Conservation (phyloP, 2,888 invertebrate genomes). For the Desoria tigrina region DNA sequence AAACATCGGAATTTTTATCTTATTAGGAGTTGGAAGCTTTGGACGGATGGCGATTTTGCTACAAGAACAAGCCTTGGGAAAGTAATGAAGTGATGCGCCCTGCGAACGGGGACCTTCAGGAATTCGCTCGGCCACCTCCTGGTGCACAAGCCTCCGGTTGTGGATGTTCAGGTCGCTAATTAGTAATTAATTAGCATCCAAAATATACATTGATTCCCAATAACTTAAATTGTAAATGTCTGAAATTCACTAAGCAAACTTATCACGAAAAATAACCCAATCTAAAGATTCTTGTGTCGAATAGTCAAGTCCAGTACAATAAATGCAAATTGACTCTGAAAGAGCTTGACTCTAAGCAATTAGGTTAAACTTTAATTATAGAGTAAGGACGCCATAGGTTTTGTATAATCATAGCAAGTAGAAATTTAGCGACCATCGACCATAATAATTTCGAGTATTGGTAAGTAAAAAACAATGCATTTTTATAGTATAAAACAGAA, state of each 20-base stretch:
- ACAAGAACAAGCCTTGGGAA: conserved; percentile 52
- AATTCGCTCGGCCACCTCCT: conserved; percentile 41
- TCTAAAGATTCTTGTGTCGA: too few relatives aligned
- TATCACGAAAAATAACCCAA: neutral
- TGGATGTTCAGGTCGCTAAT: conserved; percentile 40
- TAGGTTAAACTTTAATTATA: too few relatives aligned
- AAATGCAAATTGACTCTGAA: too few relatives aligned
- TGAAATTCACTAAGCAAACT: neutral
- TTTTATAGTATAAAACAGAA: too few relatives aligned
- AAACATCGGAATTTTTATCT: neutral
- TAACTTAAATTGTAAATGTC: neutral
- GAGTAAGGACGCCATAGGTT: conserved; percentile 50
- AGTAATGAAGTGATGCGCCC: conserved; percentile 45
- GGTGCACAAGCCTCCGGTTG: conserved; percentile 27
- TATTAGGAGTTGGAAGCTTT: conserved; percentile 50
- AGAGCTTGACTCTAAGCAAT: too few relatives aligned
- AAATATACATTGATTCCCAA: too few relatives aligned
- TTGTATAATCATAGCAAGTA: too few relatives aligned
- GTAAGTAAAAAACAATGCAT: too few relatives aligned
- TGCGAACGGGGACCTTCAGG: conserved; percentile 42
- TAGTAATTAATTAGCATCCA: too few relatives aligned
- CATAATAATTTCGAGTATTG: too few relatives aligned
- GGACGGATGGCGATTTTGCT: conserved; percentile 52
- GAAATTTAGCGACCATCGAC: neutral
- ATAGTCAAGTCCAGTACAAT: too few relatives aligned